Conservation (phyloP, 2,888 invertebrate species). For the Callinectes sapidus region DNA sequence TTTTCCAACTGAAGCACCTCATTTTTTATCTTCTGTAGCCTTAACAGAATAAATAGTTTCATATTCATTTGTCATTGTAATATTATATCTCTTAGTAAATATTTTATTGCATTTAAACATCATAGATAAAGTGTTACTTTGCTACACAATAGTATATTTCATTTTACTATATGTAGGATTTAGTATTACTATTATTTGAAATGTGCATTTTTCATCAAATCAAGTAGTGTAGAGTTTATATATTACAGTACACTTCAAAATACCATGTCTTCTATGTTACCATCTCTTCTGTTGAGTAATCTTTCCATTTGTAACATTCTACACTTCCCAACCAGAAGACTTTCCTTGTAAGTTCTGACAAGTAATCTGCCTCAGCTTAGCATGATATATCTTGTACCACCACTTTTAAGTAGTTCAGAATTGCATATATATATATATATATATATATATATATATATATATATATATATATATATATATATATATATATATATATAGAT, state of each 20-base stretch:
- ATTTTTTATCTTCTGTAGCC: too few relatives aligned
- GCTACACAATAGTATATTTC: background rate
- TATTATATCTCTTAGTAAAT: background rate
- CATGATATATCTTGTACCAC: background rate
- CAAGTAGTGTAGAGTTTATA: background rate
- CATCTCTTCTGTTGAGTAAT: background rate
- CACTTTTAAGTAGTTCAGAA: background rate
- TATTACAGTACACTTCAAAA: background rate
- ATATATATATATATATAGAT: too few relatives aligned
- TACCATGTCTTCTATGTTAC: background rate
- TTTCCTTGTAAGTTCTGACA: conserved; percentile 47
- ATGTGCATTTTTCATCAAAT: background rate
- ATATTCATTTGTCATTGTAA: background rate
- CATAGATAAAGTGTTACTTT: background rate
- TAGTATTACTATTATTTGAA: background rate
- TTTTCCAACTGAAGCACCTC: too few relatives aligned
- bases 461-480: too few relatives aligned
- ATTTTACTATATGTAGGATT: background rate
- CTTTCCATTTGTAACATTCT: background rate
- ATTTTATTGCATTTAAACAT: background rate
- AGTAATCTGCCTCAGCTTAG: conserved; percentile 19
- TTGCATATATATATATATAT: background rate
- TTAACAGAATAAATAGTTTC: background rate
- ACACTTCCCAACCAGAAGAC: conserved; percentile 44
- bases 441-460: background rate